Conservation (phyloP, 2,113 vertebrate species). For the Malaclemys terrapin region DNA sequence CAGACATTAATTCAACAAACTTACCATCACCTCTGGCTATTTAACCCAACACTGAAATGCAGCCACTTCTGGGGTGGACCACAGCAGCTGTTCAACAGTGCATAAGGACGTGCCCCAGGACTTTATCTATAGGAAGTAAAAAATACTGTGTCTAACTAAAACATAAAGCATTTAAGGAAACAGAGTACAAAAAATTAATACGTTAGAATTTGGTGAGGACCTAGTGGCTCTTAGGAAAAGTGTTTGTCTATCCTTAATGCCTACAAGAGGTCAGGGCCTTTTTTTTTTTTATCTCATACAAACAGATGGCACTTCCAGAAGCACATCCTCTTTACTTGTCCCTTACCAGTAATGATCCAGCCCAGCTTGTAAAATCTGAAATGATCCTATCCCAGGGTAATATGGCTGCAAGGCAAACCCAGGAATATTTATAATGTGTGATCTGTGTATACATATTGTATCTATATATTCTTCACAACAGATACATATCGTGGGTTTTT, state of each 20-base stretch:
- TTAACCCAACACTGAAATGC: background rate
- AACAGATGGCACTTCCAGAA: constrained; percentile 40
- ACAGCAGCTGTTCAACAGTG: background rate
- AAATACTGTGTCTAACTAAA: constrained; percentile 1
- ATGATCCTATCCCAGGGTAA: background rate
- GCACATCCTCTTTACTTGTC: constrained; percentile 3
- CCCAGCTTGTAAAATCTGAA: constrained; percentile 33
- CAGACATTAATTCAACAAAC: background rate
- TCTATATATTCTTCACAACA: constrained; percentile 43
- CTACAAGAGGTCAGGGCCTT: constrained; percentile 23
- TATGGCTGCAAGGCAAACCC: constrained; percentile 34
- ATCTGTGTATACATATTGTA: constrained; percentile 42
- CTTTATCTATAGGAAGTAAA: background rate
- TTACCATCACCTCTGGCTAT: background rate
- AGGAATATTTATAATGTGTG: constrained; percentile 59
- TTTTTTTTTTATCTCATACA: background rate
- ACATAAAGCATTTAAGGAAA: background rate
- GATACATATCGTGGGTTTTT: constrained; percentile 62
- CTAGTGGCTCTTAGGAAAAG: background rate
- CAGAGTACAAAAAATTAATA: background rate
- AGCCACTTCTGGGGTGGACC: background rate
- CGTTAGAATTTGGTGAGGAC: background rate
- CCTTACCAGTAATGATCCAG: constrained; percentile 1
- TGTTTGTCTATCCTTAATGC: background rate
- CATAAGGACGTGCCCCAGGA: background rate